Percentiles rank a stretch among this genome's conserved stretches.
These are phyloP conservation scores for Dicranocentrus wangi DNA, from an alignment of 2,888 invertebrate species.

Conservation along the genomic window DNA sequence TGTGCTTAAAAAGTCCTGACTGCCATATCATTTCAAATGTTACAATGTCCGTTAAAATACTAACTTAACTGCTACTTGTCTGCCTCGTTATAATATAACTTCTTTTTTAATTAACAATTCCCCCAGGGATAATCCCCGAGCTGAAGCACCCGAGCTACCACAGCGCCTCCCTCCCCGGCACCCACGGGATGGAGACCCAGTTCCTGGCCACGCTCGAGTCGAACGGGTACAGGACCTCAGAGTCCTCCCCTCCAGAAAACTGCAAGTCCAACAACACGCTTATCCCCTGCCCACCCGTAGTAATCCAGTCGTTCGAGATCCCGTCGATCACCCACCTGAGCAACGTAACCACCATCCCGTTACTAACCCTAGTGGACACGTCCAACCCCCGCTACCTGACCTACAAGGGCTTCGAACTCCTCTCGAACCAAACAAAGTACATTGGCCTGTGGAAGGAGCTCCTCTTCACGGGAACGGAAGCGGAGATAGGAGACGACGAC, in stretches of 20 bases:
- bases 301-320: slow-evolving; percentile 67
- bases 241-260: too few species aligned
- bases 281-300: slow-evolving; percentile 63
- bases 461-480: slow-evolving; percentile 50
- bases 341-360: slow-evolving; percentile 25
- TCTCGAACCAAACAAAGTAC: slow-evolving; percentile 45
- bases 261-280: slow-evolving; percentile 16
- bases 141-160: slow-evolving; percentile 62
- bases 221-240: slow-evolving; percentile 48
- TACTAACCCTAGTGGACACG: slow-evolving; percentile 59
- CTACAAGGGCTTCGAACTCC: slow-evolving; percentile 47
- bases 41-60: too few species aligned
- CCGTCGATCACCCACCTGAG: slow-evolving; percentile 55
- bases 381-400: slow-evolving; percentile 57
- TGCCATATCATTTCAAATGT: too few species aligned
- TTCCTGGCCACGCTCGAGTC: slow-evolving; percentile 41
- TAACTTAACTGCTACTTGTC: too few species aligned
- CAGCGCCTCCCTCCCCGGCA: slow-evolving; percentile 20
- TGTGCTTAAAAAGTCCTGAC: too few species aligned
- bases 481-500: slow-evolving; percentile 31
- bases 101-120: neutral
- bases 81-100: too few species aligned
- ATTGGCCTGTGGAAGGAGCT: slow-evolving; percentile 64
- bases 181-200: slow-evolving; percentile 54
- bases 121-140: slow-evolving; percentile 65